These are phyloP conservation scores for Torymus aiolomorphi DNA, from an alignment of 2,888 invertebrate species.

Conservation along the genomic window DNA sequence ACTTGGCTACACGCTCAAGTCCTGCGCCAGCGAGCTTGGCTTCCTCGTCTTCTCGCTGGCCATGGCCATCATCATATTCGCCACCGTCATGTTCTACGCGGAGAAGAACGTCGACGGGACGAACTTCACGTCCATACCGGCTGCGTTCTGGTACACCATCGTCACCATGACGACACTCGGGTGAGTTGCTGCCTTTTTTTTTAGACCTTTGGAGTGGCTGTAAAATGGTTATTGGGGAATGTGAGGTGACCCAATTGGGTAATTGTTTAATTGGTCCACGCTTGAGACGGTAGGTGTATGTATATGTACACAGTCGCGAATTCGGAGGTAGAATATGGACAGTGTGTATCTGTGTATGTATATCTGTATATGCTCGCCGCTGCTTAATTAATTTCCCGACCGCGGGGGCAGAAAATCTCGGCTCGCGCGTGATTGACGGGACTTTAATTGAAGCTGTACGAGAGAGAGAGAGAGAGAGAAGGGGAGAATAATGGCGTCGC, in stretches of 20 bases:
- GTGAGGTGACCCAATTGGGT: too few species aligned
- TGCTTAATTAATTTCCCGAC: constrained; percentile 47
- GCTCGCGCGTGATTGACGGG: constrained; percentile 34
- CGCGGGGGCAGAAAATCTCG: constrained; percentile 24
- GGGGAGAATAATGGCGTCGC: constrained; percentile 10
- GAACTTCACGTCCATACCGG: constrained; percentile 99
- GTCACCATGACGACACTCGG: constrained; percentile 99
- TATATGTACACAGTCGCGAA: too few species aligned
- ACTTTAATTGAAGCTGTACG: constrained; percentile 42
- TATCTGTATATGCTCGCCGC: too few species aligned
- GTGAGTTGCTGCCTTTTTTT: constrained; percentile 82
- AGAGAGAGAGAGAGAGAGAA: neutral
- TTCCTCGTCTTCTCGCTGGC: constrained; percentile 99
- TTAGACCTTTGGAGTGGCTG: too few species aligned
- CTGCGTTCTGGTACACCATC: constrained; percentile 99
- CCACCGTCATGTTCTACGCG: constrained; percentile 99
- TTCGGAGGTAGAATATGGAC: too few species aligned
- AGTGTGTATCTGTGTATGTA: neutral
- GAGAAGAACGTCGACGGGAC: constrained; percentile 99
- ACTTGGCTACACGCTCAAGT: constrained; percentile 98
- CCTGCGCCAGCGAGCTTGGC: constrained; percentile 98
- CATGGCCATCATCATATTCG: constrained; percentile 99
- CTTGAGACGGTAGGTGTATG: too few species aligned
- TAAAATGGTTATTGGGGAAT: too few species aligned
- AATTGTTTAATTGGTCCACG: too few species aligned